Percentiles rank a stretch among this genome's conserved stretches.
Conservation (phyloP, 2,888 invertebrate genomes). For the Cataglyphis rosenhaueri region DNA sequence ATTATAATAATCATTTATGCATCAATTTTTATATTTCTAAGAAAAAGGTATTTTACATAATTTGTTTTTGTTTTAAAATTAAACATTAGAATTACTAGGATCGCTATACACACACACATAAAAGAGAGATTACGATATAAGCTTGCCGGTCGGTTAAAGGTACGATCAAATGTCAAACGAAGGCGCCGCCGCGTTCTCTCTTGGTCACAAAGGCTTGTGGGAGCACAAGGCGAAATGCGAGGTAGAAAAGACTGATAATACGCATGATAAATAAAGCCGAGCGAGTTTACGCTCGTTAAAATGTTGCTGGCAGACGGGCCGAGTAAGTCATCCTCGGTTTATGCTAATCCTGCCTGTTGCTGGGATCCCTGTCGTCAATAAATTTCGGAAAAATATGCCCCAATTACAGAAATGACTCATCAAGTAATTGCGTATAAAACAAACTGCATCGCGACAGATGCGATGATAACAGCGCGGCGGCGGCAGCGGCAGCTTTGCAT, state of each 20-base stretch:
- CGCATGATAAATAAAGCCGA: conserved; percentile 77
- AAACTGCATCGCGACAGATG: conserved; percentile 76
- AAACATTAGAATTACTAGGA: background rate
- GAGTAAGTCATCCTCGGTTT: conserved; percentile 80
- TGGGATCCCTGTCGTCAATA: conserved; percentile 74
- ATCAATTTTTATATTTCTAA: background rate
- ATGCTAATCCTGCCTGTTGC: conserved; percentile 77
- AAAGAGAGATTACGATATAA: conserved; percentile 34
- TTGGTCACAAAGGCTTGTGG: conserved; percentile 59
- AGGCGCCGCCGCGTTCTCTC: conserved; percentile 59
- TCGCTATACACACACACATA: background rate
- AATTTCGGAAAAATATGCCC: conserved; percentile 82
- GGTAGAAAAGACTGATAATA: conserved; percentile 75
- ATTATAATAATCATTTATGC: background rate
- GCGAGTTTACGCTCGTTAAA: conserved; percentile 81
- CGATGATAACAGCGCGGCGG: conserved; percentile 74
- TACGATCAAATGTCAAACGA: conserved; percentile 71
- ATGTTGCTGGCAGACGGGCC: conserved; percentile 74
- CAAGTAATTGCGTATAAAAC: conserved; percentile 83
- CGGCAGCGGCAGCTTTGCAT: conserved; percentile 77
- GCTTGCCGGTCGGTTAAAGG: conserved; percentile 52
- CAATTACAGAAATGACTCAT: conserved; percentile 84
- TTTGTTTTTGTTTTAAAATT: conserved; percentile 39
- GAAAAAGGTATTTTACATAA: conserved; percentile 1
- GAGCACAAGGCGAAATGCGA: conserved; percentile 65